A percentile compares a stretch with the other conserved stretches of the same genome.
Evolutionary conservation across 2,888 invertebrate genomes (phyloP).

Genomic region (Nematopogon swammerdamellus): DNA sequence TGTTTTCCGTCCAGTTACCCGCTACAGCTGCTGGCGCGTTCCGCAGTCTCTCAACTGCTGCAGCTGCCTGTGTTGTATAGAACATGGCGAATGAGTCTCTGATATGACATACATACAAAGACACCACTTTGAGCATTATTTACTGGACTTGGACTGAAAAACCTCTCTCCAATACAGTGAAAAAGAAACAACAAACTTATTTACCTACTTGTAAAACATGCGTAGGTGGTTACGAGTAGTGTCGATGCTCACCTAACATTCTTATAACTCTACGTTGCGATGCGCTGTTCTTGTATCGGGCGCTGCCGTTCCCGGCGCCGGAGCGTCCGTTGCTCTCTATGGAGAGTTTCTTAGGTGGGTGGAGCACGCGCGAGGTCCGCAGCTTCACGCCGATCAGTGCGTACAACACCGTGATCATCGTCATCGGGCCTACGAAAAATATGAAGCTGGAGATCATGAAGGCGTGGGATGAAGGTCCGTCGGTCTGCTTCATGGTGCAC

Average conservation of each 20-base stretch:
- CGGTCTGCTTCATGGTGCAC: constrained; percentile 61
- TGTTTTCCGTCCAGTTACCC: too few relatives aligned
- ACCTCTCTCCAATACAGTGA: too few relatives aligned
- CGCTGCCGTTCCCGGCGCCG: constrained; percentile 20
- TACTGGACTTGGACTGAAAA: too few relatives aligned
- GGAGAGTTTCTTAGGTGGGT: constrained; percentile 53
- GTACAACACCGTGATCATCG: constrained; percentile 79
- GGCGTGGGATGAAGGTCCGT: constrained; percentile 61
- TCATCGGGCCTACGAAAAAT: constrained; percentile 87
- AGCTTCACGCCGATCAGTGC: constrained; percentile 72
- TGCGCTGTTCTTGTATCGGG: constrained; percentile 52
- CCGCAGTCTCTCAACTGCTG: too few relatives aligned
- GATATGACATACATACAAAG: too few relatives aligned
- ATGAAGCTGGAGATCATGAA: constrained; percentile 78
- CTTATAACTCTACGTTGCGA: constrained; percentile 67
- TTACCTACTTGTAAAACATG: too few relatives aligned
- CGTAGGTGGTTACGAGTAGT: too few relatives aligned
- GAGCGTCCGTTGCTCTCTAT: constrained; percentile 38
- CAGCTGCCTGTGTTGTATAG: too few relatives aligned
- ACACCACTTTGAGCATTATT: too few relatives aligned
- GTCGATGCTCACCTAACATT: constrained; percentile 78
- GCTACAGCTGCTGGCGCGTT: too few relatives aligned
- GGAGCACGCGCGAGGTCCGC: constrained; percentile 60
- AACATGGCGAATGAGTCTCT: too few relatives aligned
- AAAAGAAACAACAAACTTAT: too few relatives aligned